phyloP scores from a whole-genome alignment of 2,888 invertebrate genomes.

The Amphipyra tragopoginis region DNA sequence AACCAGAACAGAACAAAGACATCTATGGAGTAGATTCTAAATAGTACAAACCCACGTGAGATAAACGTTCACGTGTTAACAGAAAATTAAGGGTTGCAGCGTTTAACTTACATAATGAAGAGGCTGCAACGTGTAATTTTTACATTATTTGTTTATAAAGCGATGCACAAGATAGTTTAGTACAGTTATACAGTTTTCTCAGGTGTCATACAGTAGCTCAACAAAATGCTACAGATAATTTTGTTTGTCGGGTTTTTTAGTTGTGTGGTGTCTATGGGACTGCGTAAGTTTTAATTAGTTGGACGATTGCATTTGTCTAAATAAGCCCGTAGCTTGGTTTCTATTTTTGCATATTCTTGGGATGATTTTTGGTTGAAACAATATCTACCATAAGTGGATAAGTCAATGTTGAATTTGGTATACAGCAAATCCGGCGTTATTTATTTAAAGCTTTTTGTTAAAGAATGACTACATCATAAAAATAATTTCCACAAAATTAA shows the following conservation, averaged over 20 bases:
- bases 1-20: conserved; percentile 20
- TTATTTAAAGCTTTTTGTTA: no score
- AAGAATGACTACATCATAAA: no score
- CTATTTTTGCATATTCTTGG: not conserved
- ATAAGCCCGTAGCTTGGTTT: not conserved
- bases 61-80: conserved; percentile 56
- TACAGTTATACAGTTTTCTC: conserved; percentile 59
- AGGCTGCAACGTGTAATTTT: conserved; percentile 71
- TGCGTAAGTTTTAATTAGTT: conserved; percentile 73
- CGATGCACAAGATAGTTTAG: conserved; percentile 48
- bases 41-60: conserved; percentile 26
- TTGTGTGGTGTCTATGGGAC: conserved; percentile 62
- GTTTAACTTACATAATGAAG: conserved; percentile 70
- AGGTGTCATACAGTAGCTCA: conserved; percentile 59
- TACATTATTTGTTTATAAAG: conserved; percentile 72
- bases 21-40: not conserved
- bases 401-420: no score
- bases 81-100: conserved; percentile 58
- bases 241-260: conserved; percentile 56
- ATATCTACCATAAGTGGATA: not conserved
- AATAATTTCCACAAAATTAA: no score
- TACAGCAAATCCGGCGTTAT: no score
- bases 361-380: not conserved
- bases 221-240: conserved; percentile 58
- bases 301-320: not conserved